Conservation (phyloP, 2,797 vertebrate species). For the Neosalanx taihuensis region DNA sequence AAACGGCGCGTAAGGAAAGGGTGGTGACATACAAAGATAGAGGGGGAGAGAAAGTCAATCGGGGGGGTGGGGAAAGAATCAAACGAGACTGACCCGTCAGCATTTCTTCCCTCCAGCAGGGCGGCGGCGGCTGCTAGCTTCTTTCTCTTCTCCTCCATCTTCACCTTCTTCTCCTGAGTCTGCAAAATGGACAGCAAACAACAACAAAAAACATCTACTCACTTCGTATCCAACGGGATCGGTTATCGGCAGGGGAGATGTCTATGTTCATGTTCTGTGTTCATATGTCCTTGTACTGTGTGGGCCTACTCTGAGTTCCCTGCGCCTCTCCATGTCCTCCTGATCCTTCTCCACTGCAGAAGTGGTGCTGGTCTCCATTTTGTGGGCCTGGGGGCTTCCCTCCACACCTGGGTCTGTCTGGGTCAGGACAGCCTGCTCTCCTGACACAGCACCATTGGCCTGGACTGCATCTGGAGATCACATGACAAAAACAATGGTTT, state of each 20-base stretch:
- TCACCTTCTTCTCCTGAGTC: conserved; percentile 83
- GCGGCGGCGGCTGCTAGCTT: conserved; percentile 79
- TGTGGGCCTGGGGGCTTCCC: conserved; percentile 43
- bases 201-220: neutral
- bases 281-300: too few relatives aligned
- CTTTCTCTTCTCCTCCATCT: conserved; percentile 85
- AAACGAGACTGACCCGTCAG: conserved; percentile 85
- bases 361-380: conserved; percentile 48
- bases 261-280: too few relatives aligned
- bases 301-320: conserved; percentile 77
- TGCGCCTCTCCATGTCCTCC: conserved; percentile 67
- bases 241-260: neutral
- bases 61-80: neutral
- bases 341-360: conserved; percentile 57
- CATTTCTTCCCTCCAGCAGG: conserved; percentile 82
- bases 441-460: conserved; percentile 25
- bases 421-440: conserved; percentile 22
- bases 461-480: conserved; percentile 46
- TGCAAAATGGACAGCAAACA: conserved; percentile 41
- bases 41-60: neutral
- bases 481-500: neutral
- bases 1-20: neutral
- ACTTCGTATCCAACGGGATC: neutral
- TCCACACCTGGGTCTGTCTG: conserved; percentile 47
- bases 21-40: neutral